Conservation (phyloP, 2,797 vertebrate species). For the Coilia nasus region DNA sequence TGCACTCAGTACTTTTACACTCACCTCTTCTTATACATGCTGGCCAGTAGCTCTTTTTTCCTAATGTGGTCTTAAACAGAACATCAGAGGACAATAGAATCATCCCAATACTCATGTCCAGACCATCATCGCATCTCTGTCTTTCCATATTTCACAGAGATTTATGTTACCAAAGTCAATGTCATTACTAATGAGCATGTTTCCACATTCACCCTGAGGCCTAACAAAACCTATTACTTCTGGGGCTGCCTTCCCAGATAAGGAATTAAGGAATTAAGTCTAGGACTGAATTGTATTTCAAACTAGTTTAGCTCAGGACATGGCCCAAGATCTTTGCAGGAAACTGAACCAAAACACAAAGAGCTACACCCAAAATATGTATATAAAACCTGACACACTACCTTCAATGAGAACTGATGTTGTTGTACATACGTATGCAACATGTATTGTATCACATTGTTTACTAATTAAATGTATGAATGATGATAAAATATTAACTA, state of each 20-base stretch:
- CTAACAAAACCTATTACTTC: not conserved
- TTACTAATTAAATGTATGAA: no score
- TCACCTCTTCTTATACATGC: not conserved
- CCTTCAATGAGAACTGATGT: not conserved
- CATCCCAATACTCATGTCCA: not conserved
- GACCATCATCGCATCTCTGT: not conserved
- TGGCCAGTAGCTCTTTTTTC: not conserved
- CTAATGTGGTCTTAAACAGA: not conserved
- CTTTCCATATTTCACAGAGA: not conserved
- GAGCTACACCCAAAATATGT: not conserved
- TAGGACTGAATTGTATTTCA: not conserved
- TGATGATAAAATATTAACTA: no score
- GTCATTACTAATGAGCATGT: conserved; percentile 6
- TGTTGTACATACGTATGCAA: not conserved
- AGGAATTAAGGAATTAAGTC: conserved; percentile 12
- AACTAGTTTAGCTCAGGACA: not conserved
- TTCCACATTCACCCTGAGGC: not conserved
- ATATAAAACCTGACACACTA: not conserved
- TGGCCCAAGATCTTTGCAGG: not conserved
- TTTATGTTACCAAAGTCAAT: not conserved
- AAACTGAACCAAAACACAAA: not conserved
- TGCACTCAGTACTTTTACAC: not conserved
- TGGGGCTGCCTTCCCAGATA: conserved; percentile 1
- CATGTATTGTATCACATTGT: not conserved
- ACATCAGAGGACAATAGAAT: not conserved